phyloP scores from a whole-genome alignment of 2,888 invertebrate genomes.

The Magallana nippona region DNA sequence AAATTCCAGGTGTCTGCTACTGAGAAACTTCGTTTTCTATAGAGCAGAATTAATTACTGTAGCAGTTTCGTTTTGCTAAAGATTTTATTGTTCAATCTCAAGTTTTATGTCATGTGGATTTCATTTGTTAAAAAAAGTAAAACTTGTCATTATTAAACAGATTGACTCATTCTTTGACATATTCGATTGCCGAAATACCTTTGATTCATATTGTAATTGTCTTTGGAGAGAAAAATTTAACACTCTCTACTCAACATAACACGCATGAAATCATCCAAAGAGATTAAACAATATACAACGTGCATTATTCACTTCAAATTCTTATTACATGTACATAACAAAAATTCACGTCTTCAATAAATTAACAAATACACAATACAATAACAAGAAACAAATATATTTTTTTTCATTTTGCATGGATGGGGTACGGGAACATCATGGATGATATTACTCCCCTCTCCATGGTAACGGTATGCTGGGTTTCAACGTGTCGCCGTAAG shows the following conservation, averaged over 20 bases:
- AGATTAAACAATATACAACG: no score
- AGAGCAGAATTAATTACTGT: not conserved
- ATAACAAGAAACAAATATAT: not conserved
- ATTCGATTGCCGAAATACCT: not conserved
- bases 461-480: conserved; percentile 78
- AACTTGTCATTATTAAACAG: not conserved
- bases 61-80: conserved; percentile 7
- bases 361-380: not conserved
- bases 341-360: not conserved
- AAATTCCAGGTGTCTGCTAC: not conserved
- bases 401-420: conserved; percentile 29
- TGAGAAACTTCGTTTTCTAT: conserved; percentile 8
- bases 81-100: conserved; percentile 7
- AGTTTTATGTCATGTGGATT: not conserved
- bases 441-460: conserved; percentile 51
- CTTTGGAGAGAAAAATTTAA: not conserved
- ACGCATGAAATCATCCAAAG: no score
- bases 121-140: not conserved
- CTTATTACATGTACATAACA: not conserved
- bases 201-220: not conserved
- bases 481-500: conserved; percentile 94
- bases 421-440: conserved; percentile 35
- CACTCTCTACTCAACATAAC: no score
- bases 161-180: not conserved
- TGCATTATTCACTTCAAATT: not conserved